Evolutionary conservation across 2,113 vertebrate genomes (phyloP).

Genomic region (Aldabrachelys gigantea): DNA sequence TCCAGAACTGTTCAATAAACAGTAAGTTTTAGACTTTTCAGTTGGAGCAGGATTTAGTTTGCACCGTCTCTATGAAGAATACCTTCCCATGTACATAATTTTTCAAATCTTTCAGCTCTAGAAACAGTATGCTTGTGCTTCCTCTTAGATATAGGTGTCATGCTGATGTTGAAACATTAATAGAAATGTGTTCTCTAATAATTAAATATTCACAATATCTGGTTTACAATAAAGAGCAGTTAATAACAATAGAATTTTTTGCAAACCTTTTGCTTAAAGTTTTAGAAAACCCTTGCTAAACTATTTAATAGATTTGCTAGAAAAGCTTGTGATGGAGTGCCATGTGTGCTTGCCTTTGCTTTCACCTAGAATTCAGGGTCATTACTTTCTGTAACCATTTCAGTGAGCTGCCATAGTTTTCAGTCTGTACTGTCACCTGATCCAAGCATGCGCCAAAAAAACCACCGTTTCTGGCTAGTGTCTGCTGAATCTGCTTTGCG

Average conservation of each 20-base stretch:
- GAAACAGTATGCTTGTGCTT: neutral
- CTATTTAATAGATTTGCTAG: constrained; percentile 40
- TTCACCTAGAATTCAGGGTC: constrained; percentile 81
- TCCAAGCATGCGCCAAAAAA: constrained; percentile 91
- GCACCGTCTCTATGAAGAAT: neutral
- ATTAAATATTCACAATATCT: constrained; percentile 17
- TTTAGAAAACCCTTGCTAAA: constrained; percentile 58
- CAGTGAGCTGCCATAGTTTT: constrained; percentile 98
- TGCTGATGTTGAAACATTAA: constrained; percentile 19
- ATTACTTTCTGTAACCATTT: constrained; percentile 88
- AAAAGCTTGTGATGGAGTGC: constrained; percentile 77
- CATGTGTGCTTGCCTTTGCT: constrained; percentile 85
- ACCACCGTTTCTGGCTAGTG: constrained; percentile 81
- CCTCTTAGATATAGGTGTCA: neutral
- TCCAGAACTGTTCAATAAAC: neutral
- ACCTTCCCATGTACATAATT: neutral
- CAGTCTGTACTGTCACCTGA: constrained; percentile 89
- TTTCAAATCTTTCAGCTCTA: neutral
- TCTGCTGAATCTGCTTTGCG: constrained; percentile 87
- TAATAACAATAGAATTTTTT: constrained; percentile 33
- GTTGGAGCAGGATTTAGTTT: neutral
- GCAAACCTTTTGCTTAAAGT: constrained; percentile 36
- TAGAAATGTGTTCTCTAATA: constrained; percentile 13
- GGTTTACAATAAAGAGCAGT: neutral
- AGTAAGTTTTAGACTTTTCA: neutral